Evolutionary conservation across 2,113 vertebrate genomes (phyloP).

Genomic region (Hemichromis elongatus): DNA sequence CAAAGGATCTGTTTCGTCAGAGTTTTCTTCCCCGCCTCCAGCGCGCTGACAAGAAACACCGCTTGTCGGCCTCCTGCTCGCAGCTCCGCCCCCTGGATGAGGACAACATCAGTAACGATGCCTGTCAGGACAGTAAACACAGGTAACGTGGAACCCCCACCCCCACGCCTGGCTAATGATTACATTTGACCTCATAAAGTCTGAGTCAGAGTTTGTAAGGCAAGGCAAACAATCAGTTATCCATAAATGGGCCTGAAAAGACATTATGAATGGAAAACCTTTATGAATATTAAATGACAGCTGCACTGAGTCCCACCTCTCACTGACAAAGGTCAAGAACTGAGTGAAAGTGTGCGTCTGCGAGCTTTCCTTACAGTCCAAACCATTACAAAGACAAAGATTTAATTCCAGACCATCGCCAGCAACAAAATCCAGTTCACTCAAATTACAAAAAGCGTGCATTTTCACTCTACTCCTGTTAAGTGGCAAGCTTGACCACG

Average conservation of each 20-base stretch:
- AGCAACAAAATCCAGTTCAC: not conserved
- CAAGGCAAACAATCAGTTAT: not conserved
- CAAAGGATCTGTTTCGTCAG: constrained; percentile 70
- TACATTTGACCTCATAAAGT: constrained; percentile 26
- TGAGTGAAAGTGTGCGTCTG: not conserved
- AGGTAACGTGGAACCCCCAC: constrained; percentile 22
- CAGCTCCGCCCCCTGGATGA: constrained; percentile 64
- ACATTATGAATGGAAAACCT: not conserved
- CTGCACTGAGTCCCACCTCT: not conserved
- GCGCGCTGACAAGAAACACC: constrained; percentile 49
- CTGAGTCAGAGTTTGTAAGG: not conserved
- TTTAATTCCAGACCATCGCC: not conserved
- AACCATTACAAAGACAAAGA: not conserved
- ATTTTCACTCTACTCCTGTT: not conserved
- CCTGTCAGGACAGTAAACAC: constrained; percentile 36
- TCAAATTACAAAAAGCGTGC: not conserved
- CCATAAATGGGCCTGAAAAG: not conserved
- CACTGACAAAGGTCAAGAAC: not conserved
- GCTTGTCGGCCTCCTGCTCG: constrained; percentile 67
- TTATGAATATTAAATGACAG: not conserved
- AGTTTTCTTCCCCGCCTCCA: constrained; percentile 69
- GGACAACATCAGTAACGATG: not conserved
- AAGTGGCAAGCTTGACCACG: not conserved
- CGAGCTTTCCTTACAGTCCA: not conserved
- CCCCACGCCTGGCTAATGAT: constrained; percentile 28